These are phyloP conservation scores for Micrasema longulum DNA, from an alignment of 1,140 invertebrate species.

Conservation along the genomic window DNA sequence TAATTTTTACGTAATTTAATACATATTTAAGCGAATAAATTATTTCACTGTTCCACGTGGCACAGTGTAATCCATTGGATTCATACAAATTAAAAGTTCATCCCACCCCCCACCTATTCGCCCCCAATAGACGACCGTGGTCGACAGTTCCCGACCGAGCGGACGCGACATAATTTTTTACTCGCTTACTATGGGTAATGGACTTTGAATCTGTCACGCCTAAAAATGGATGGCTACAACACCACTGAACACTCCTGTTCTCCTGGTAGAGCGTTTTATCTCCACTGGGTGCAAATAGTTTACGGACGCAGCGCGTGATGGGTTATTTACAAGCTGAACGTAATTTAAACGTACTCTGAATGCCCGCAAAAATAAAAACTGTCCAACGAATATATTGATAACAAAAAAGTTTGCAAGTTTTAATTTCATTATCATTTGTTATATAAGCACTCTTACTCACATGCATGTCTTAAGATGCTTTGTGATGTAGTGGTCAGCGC, in stretches of 20 bases:
- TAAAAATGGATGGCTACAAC: slow-evolving; percentile 46
- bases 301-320: slow-evolving; percentile 3
- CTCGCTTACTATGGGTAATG: slow-evolving; percentile 40
- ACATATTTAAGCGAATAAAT: no score
- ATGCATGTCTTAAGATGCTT: no score
- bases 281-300: slow-evolving; percentile 2
- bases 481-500: no score
- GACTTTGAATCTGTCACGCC: slow-evolving; percentile 50
- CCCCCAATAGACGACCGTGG: slow-evolving; percentile 1
- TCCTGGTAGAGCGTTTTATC: slow-evolving; percentile 1
- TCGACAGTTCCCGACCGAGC: slow-evolving; percentile 25
- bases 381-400: no score
- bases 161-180: slow-evolving; percentile 48
- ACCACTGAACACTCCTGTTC: slow-evolving; percentile 13
- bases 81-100: slow-evolving; percentile 17
- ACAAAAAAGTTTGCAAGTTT: no score
- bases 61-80: slow-evolving; percentile 4
- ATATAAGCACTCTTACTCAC: no score
- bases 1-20: no score
- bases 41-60: slow-evolving; percentile 3
- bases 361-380: no score
- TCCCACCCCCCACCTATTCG: neutral
- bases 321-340: neutral
- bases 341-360: no score
- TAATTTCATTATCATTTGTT: no score